Percentiles rank a stretch among this genome's conserved stretches.
Conservation (phyloP, 2,888 invertebrate genomes). For the Cancer borealis region DNA sequence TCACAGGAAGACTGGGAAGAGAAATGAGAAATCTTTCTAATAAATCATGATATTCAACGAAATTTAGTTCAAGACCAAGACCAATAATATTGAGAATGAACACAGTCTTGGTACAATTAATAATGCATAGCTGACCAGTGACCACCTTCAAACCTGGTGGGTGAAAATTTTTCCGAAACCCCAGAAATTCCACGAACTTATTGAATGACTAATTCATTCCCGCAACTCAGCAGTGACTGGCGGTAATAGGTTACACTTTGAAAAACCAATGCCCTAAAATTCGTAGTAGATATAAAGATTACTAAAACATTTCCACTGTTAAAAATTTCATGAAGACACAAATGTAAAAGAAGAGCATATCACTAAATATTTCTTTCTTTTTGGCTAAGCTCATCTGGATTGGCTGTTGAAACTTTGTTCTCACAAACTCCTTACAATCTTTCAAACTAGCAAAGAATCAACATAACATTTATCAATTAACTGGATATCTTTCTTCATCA, state of each 20-base stretch:
- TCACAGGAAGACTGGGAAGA: background rate
- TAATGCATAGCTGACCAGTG: background rate
- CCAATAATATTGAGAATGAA: background rate
- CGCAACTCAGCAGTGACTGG: background rate
- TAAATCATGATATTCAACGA: background rate
- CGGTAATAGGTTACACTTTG: background rate
- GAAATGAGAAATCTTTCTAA: background rate
- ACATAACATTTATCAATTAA: too few species aligned
- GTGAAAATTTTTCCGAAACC: background rate
- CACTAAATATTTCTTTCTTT: too few species aligned
- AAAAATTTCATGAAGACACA: too few species aligned
- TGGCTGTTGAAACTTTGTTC: too few species aligned
- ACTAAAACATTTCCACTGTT: background rate
- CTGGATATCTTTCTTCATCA: too few species aligned
- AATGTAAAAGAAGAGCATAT: too few species aligned
- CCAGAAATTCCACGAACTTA: background rate
- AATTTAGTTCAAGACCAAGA: background rate
- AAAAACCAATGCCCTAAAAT: background rate
- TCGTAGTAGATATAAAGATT: background rate
- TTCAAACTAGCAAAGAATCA: too few species aligned
- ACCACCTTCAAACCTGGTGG: too few species aligned
- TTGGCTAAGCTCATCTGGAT: too few species aligned
- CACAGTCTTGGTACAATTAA: background rate
- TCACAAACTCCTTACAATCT: too few species aligned
- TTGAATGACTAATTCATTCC: constrained; percentile 6